Conservation (phyloP, 2,888 invertebrate species). For the Gisinianus flammeolus region DNA sequence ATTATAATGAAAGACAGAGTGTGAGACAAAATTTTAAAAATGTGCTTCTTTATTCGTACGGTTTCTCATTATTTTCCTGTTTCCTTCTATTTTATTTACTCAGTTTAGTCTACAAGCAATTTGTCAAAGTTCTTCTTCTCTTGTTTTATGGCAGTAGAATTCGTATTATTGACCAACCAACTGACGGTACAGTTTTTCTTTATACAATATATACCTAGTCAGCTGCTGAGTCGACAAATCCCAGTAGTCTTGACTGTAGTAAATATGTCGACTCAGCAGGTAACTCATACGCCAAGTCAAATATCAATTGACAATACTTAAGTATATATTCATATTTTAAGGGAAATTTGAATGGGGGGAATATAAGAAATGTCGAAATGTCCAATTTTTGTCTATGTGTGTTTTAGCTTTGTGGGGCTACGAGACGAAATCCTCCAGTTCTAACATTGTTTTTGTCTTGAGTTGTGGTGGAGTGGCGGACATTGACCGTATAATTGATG, state of each 20-base stretch:
- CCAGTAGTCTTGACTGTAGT: background rate
- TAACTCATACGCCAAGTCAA: no score
- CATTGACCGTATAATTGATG: slow-evolving; percentile 45
- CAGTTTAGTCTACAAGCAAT: slow-evolving; percentile 15
- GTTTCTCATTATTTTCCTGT: slow-evolving; percentile 3
- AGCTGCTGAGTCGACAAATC: no score
- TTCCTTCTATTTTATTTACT: slow-evolving; percentile 7
- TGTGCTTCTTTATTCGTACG: background rate
- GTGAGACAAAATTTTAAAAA: background rate
- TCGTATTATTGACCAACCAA: slow-evolving; percentile 43
- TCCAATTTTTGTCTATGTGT: no score
- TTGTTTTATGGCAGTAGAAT: slow-evolving; percentile 10
- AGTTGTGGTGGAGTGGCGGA: slow-evolving; percentile 46
- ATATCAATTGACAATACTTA: background rate
- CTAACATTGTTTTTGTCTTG: slow-evolving; percentile 52
- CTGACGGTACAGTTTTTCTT: slow-evolving; percentile 27
- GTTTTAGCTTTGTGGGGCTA: slow-evolving; percentile 48
- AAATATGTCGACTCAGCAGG: no score
- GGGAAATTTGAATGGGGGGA: no score
- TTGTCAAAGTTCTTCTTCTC: slow-evolving; percentile 15
- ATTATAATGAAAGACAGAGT: background rate
- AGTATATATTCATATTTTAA: no score
- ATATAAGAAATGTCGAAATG: no score
- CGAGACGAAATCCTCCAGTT: slow-evolving; percentile 45
- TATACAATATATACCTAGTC: no score